These are phyloP conservation scores for Steromphala cineraria DNA, from an alignment of 2,888 invertebrate species.

Conservation along the genomic window DNA sequence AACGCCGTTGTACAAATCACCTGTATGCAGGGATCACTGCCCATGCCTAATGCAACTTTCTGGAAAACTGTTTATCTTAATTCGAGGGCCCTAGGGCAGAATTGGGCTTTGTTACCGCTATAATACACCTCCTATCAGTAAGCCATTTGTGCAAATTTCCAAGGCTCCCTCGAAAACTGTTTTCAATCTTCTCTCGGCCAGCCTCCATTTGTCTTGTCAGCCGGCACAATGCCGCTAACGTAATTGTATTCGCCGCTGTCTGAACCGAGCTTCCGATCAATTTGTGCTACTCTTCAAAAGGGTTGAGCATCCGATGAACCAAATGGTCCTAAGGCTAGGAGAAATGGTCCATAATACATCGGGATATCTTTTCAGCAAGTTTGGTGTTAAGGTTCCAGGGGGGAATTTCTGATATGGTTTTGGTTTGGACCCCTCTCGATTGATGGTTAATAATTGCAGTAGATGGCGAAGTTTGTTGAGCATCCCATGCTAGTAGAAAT, in stretches of 20 bases:
- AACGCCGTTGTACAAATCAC: neutral
- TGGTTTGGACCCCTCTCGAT: too few species aligned
- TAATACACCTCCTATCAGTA: neutral
- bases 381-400: too few species aligned
- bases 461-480: too few species aligned
- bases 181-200: neutral
- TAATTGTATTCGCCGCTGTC: neutral
- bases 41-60: neutral
- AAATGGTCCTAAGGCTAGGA: too few species aligned
- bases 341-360: too few species aligned
- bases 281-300: too few species aligned
- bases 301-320: too few species aligned
- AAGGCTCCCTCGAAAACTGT: neutral
- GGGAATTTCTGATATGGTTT: too few species aligned
- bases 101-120: neutral
- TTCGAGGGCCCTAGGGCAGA: neutral
- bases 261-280: neutral
- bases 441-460: too few species aligned
- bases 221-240: neutral
- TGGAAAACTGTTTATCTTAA: conserved; percentile 17
- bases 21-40: neutral
- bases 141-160: conserved; percentile 7
- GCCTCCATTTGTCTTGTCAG: conserved; percentile 1
- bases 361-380: too few species aligned
- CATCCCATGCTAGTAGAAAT: too few species aligned